Evolutionary conservation across 1,140 invertebrate genomes (phyloP).

Genomic region (Rhyacophila brunnea): DNA sequence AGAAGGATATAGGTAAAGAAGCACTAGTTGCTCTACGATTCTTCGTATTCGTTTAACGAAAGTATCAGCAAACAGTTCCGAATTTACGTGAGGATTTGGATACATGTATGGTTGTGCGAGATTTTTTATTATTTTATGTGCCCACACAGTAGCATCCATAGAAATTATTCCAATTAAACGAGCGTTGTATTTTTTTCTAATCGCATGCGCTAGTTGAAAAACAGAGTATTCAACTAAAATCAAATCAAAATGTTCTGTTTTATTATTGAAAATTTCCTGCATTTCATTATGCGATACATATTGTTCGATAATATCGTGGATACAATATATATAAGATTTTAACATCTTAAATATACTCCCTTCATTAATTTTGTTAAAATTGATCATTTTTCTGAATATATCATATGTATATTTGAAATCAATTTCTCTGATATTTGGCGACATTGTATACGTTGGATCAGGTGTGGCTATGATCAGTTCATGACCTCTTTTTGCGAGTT

Average conservation of each 20-base stretch:
- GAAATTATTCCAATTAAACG: conserved; percentile 16
- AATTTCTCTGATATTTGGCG: conserved; percentile 39
- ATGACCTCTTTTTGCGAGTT: conserved; percentile 16
- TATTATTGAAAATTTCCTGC: conserved; percentile 36
- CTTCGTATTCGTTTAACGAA: neutral
- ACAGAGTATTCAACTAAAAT: conserved; percentile 39
- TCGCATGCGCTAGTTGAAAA: neutral
- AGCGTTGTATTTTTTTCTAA: neutral
- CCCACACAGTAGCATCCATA: neutral
- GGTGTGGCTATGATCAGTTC: conserved; percentile 42
- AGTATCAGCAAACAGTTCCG: neutral
- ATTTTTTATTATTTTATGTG: conserved; percentile 2
- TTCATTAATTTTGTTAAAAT: conserved; percentile 13
- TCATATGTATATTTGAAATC: conserved; percentile 39
- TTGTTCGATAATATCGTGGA: conserved; percentile 3
- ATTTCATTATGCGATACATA: conserved; percentile 32
- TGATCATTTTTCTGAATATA: conserved; percentile 25
- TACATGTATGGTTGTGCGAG: neutral
- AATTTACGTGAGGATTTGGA: neutral
- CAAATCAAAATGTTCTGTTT: conserved; percentile 38
- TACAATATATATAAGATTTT: neutral
- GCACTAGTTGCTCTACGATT: neutral
- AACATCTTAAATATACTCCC: conserved; percentile 11
- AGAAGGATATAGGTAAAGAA: conserved; percentile 1
- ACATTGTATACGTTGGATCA: conserved; percentile 33